A percentile compares a stretch with the other conserved stretches of the same genome.
phyloP scores from a whole-genome alignment of 2,113 vertebrate species.

The Neopipo cinnamomea region DNA sequence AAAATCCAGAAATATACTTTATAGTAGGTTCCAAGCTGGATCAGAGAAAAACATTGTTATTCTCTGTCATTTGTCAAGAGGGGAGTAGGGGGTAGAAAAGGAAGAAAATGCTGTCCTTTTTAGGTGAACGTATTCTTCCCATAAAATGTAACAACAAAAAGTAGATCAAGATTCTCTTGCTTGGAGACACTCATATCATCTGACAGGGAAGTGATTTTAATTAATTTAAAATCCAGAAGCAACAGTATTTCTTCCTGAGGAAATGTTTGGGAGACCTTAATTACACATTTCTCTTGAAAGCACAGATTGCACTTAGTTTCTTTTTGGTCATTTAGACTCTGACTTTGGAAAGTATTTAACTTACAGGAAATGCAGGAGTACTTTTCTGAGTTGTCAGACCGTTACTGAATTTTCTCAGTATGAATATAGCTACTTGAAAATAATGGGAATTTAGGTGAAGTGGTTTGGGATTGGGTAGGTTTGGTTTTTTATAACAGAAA shows the following conservation, averaged over 20 bases:
- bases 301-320: background rate
- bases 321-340: background rate
- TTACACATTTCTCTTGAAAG: background rate
- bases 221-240: slow-evolving; percentile 8
- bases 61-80: background rate
- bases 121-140: background rate
- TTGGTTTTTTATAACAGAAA: background rate
- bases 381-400: background rate
- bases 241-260: slow-evolving; percentile 2
- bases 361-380: background rate
- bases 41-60: background rate
- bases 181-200: background rate
- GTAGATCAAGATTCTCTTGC: background rate
- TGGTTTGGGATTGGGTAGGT: background rate
- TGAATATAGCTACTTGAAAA: background rate
- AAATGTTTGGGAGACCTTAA: slow-evolving; percentile 8
- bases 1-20: background rate
- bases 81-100: background rate
- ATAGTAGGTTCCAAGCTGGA: background rate
- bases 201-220: slow-evolving; percentile 23
- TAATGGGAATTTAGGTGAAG: background rate
- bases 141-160: background rate
- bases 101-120: background rate
- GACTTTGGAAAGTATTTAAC: background rate
- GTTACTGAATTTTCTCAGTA: background rate